A percentile compares a stretch with the other conserved stretches of the same genome.
Conservation (phyloP, 2,888 invertebrate species). For the Nymphalis polychloros region DNA sequence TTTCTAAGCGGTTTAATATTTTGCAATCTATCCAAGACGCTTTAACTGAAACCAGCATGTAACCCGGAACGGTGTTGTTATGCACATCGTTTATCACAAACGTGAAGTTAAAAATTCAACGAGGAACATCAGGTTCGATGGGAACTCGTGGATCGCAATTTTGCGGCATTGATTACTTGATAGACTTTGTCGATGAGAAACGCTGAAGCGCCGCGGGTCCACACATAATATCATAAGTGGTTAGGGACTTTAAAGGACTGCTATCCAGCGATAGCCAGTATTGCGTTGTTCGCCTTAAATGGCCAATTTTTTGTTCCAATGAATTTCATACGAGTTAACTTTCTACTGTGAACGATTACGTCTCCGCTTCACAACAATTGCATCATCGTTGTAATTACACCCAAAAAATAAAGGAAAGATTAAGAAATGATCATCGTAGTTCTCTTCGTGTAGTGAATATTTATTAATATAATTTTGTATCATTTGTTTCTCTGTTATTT, state of each 20-base stretch:
- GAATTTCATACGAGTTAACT: slow-evolving; percentile 57
- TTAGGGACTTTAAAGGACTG: slow-evolving; percentile 71
- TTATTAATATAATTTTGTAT: not conserved
- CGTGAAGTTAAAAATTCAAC: slow-evolving; percentile 42
- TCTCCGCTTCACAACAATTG: slow-evolving; percentile 31
- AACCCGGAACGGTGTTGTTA: slow-evolving; percentile 32
- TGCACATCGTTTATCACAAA: slow-evolving; percentile 21
- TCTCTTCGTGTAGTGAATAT: not conserved
- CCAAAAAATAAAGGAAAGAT: slow-evolving; percentile 18
- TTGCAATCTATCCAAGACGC: not conserved
- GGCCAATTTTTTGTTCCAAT: slow-evolving; percentile 64
- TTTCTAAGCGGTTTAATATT: not conserved
- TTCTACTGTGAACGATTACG: slow-evolving; percentile 50
- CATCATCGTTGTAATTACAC: slow-evolving; percentile 31
- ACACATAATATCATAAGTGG: slow-evolving; percentile 73
- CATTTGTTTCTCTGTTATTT: too few species aligned
- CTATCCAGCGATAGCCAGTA: slow-evolving; percentile 58
- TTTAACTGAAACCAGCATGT: slow-evolving; percentile 5
- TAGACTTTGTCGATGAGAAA: slow-evolving; percentile 64
- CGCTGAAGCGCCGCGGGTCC: slow-evolving; percentile 53
- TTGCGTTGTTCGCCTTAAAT: slow-evolving; percentile 63
- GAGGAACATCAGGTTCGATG: slow-evolving; percentile 35
- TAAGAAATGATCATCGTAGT: slow-evolving; percentile 15
- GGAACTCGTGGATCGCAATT: slow-evolving; percentile 48
- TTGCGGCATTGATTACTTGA: slow-evolving; percentile 49